Base-by-base conservation (phyloP, 1,140 invertebrate genomes). In the Arctopsyche grandis region DNA sequence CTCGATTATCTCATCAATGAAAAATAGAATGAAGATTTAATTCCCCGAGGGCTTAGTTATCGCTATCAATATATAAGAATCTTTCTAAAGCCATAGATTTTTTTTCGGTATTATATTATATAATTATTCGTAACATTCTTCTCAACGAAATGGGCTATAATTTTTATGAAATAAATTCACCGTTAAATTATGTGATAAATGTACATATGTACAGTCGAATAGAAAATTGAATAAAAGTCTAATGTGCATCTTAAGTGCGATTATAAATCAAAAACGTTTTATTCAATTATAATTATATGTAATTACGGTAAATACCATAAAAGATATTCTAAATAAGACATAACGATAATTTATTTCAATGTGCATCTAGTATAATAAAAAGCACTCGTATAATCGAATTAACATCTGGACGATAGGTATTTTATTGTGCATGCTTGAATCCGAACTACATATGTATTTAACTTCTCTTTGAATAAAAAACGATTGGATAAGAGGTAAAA, bases 1-100 rank as follows among this genome's bases (percentile, higher is more conserved):
- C 24, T 10, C 63, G 63, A 66, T 66, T 26, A 66, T 66, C 63
- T 66, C 63, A 66, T 19, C 5, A 66, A 66, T 66, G 63, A 66
- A 66, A 66, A 66, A 66, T 66, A 10, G 63, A 26, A 66, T 22
- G 24, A 52, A 14, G 48, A 52, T 52, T 38, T 38, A 16, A 52
- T 52, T 52, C 10, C 48, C 48, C 48, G 48, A 12, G 48, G 48
- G 48, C 48, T 14, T 52, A 14, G 10, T 52, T 52, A 52, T 52
- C 29, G 1, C 1, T 38, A 38, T 38, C 29, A n/a, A n/a, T n/a
- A n/a, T 38, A 38, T 38, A 7, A 38, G 29, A 38, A 38, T 38
- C 29, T 38, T 38, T 38, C 1, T 38, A 38, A 38, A 38, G 29
- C 29, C 29, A 38, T 38, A 38, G 29, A 38, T 38, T 38, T 38